Evolutionary conservation across 2,797 vertebrate genomes (phyloP), one percentile per base, ranked within the genome.

Genomic region (Chlorospingus flavigularis): DNA sequence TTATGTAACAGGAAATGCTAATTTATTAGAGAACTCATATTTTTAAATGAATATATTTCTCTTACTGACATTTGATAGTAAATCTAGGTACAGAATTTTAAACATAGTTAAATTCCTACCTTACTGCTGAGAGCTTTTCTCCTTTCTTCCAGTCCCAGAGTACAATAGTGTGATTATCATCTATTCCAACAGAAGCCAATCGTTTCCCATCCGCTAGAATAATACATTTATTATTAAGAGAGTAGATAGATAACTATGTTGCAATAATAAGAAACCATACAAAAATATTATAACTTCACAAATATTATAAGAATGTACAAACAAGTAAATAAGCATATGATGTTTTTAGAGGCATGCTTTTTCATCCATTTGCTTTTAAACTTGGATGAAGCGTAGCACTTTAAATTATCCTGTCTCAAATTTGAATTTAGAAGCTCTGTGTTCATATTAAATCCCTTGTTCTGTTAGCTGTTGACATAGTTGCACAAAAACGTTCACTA

Each of bases 71-170:
- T 70, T 57, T 81, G n/a, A 88, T 19, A 85, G 17, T 53, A 90
- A 68, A 54, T 50, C 10, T 45, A 68, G 39, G 35, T 47, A 50
- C 5, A 78, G 57, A 53, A 73, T 74, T 80, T 43, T 50, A 74
- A 67, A 54, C 13, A 9, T 14, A 58, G 20, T 33, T 79, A 81
- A 88, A 63, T 55, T 75, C 79, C 42, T 91, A 99, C 99, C 99
- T 98, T 96, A 99, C 98, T 93, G 98, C 96, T 72, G 99, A 99
- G 62, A 99, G 98, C 86, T 99, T 99, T 97, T 99, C 99, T 92
- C 99, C 99, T 95, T 99, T 99, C 95, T 98, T 99, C 99, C 99
- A 99, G 80, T 99, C 99, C 99, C 99, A 99, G 68, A 99, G 98
- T 74, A 99, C 98, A 91, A 99, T 93, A 75, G 98, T 99, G 96